These are phyloP conservation scores for Sardinella longiceps DNA, from an alignment of 2,797 vertebrate species.

Conservation along the genomic window DNA sequence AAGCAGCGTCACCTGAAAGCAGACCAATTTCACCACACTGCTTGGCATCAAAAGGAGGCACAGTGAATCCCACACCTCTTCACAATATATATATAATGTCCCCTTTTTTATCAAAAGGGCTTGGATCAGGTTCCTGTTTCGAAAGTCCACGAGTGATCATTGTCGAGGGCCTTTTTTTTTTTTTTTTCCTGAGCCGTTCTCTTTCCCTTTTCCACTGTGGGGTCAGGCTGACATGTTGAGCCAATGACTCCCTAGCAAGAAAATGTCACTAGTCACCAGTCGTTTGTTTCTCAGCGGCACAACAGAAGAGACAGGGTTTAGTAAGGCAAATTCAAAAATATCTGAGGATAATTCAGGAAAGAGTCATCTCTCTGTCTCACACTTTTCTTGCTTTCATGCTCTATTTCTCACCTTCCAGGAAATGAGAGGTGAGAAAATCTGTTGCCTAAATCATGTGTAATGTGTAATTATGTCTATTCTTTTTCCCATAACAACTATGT, in stretches of 20 bases:
- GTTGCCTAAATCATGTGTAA: neutral
- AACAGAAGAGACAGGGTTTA: neutral
- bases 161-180: neutral
- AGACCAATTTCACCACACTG: conserved; percentile 6
- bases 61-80: neutral
- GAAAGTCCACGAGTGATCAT: neutral
- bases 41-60: conserved; percentile 1
- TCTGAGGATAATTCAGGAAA: conserved; percentile 11
- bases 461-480: neutral
- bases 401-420: neutral
- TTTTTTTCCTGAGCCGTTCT: neutral
- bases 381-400: neutral
- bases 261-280: neutral
- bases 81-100: neutral
- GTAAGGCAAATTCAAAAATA: neutral
- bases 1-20: neutral
- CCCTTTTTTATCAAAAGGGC: neutral
- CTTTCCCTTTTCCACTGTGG: neutral
- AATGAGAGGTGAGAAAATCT: neutral
- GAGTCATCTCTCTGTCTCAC: neutral
- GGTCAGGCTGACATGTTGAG: conserved; percentile 18
- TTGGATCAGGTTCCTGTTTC: neutral
- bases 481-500: neutral
- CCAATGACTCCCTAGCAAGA: conserved; percentile 16
- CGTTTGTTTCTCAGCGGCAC: conserved; percentile 10